Conservation (phyloP, 2,888 invertebrate genomes). For the Caenorhabditis sinica region DNA sequence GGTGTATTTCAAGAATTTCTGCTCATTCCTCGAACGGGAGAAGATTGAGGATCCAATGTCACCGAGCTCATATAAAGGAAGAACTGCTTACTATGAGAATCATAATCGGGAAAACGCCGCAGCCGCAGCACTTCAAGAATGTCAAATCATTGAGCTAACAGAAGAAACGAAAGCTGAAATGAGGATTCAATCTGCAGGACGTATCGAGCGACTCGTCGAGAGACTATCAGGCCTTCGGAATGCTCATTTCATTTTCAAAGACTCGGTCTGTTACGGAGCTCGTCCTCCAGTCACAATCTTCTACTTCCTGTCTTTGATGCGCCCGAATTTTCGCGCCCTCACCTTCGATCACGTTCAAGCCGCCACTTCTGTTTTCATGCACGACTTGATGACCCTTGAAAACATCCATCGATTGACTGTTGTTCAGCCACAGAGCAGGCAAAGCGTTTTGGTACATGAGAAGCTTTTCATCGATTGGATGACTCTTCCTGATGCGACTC, state of each 20-base stretch:
- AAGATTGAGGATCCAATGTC: constrained; percentile 45
- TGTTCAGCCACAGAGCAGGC: constrained; percentile 53
- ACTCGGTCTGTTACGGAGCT: constrained; percentile 59
- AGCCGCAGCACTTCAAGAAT: not conserved
- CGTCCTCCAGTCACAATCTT: constrained; percentile 62
- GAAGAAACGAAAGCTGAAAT: constrained; percentile 11
- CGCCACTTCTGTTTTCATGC: constrained; percentile 33
- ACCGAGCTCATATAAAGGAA: constrained; percentile 42
- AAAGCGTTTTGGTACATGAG: constrained; percentile 29
- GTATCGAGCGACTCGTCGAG: constrained; percentile 58
- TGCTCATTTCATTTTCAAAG: constrained; percentile 62
- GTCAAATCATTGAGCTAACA: not conserved
- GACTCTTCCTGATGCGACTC: constrained; percentile 20
- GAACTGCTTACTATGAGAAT: constrained; percentile 52
- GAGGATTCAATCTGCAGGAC: constrained; percentile 46
- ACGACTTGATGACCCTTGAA: constrained; percentile 53
- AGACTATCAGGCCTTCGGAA: constrained; percentile 21
- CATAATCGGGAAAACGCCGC: constrained; percentile 7
- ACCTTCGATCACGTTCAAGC: constrained; percentile 64
- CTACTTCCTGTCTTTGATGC: constrained; percentile 60
- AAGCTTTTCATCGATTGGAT: constrained; percentile 52
- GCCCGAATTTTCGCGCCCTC: constrained; percentile 30
- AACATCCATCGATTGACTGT: constrained; percentile 55
- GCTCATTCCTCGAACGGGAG: constrained; percentile 66
- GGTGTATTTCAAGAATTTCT: constrained; percentile 63